Evolutionary conservation across 2,888 invertebrate genomes (phyloP), one percentile per base, ranked within the genome.

Genomic region (Cetonia aurata): DNA sequence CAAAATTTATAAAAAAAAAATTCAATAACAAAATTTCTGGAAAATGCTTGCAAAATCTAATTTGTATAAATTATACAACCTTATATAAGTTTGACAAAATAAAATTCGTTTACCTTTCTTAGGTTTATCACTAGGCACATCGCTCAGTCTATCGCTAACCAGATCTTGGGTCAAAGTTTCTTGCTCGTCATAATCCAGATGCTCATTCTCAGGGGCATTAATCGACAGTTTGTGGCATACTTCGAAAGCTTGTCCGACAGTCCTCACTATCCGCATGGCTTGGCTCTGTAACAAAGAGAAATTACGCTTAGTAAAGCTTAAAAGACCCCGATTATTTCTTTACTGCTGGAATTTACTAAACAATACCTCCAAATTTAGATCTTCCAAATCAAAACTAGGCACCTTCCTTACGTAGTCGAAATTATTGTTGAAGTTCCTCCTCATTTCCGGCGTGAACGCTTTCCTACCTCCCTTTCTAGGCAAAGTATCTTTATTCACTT

Each of bases 211-310:
- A 44, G 84, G 84, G 69, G 83, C 83, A 56, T 82, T 83, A 80
- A 90, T 88, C 81, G 93, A 92, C 86, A 95, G 89, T 87, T 98
- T 97, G 90, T 99, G 98, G 89, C 98, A 99, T 84, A 99, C 98
- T 87, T 99, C 99, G 86, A 99, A 99, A 44, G 99, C 99, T 87
- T 99, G 99, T 56, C 99, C 99, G 77, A 99, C 96, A 6, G 99
- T 99, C 80, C 98, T 92, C 73, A 99, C 99, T 78, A 99, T 96
- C 78, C 95, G 91, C 96, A 99, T 98, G 41, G 99, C 99, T 88
- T 99, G 98, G 85, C 94, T 96, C 98, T 98, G 91, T 13, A 70
- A 70, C 60, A 71, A 55, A 19, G 13, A 71, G 53, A 70, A 55
- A 33, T 10, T 9, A 55, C 3, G 12, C 44, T 48, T 31, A 37